Evolutionary conservation across 2,113 vertebrate species (phyloP).

Genomic region (Panurus biarmicus): DNA sequence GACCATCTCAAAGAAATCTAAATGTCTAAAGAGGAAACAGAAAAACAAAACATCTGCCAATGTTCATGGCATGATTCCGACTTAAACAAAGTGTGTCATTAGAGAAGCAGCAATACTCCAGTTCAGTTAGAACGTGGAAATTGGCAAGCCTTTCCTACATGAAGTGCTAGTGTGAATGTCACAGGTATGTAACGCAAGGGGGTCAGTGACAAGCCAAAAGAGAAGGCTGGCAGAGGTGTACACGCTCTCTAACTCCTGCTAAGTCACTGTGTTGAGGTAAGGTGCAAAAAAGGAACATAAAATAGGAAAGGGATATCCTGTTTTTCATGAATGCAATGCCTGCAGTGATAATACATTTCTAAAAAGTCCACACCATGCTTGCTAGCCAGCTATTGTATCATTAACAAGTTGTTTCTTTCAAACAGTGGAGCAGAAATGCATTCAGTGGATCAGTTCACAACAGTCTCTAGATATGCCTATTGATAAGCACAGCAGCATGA

Average conservation of each 20-base stretch:
- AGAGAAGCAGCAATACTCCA: neutral
- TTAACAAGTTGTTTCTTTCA: neutral
- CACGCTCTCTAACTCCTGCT: neutral
- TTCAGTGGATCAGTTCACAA: neutral
- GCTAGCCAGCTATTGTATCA: neutral
- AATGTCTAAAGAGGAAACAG: conserved; percentile 74
- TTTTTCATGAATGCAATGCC: neutral
- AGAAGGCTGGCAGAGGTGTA: neutral
- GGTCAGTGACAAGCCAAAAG: neutral
- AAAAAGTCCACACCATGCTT: neutral
- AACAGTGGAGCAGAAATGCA: neutral
- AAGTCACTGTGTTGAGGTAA: neutral
- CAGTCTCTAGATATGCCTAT: neutral
- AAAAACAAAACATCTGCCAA: neutral
- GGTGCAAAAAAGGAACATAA: neutral
- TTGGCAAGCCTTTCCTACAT: neutral
- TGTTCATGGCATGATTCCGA: neutral
- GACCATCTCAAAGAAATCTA: conserved; percentile 99
- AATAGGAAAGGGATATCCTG: neutral
- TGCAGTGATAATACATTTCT: neutral
- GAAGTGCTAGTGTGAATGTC: neutral
- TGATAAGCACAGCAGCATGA: neutral
- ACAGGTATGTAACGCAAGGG: neutral
- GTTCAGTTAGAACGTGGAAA: neutral
- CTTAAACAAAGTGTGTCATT: neutral